phyloP scores from a whole-genome alignment of 2,797 vertebrate species.

The Argya squamiceps region DNA sequence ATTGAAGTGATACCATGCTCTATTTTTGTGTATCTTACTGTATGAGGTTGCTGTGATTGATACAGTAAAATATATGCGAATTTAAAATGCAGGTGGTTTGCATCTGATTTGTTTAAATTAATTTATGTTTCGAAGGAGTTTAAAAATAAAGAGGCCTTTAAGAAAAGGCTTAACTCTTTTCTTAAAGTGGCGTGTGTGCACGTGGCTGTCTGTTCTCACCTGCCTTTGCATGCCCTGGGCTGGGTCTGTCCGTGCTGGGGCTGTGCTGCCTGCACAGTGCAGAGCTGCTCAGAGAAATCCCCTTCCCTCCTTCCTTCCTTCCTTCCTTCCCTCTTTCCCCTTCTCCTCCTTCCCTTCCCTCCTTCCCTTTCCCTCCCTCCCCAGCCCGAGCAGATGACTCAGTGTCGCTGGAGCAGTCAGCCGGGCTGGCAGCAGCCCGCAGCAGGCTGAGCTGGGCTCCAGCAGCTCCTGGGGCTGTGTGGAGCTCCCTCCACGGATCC shows the following conservation, averaged over 20 bases:
- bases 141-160: slow-evolving; percentile 71
- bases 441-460: neutral
- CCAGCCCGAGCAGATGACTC: neutral
- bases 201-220: slow-evolving; percentile 5
- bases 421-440: neutral
- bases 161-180: slow-evolving; percentile 66
- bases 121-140: slow-evolving; percentile 66
- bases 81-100: slow-evolving; percentile 77
- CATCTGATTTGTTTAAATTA: slow-evolving; percentile 74
- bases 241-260: too few relatives aligned
- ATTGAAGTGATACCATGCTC: slow-evolving; percentile 63
- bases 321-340: too few relatives aligned
- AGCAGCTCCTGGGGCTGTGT: neutral
- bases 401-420: neutral
- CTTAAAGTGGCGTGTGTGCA: slow-evolving; percentile 43
- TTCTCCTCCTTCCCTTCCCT: too few relatives aligned
- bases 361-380: too few relatives aligned
- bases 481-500: neutral
- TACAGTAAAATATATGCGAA: slow-evolving; percentile 76
- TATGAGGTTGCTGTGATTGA: slow-evolving; percentile 75
- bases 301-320: too few relatives aligned
- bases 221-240: neutral
- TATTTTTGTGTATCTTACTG: slow-evolving; percentile 76
- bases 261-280: neutral
- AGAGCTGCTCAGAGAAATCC: neutral